Conservation (phyloP, 1,140 invertebrate species). For the Drosophila bifasciata region DNA sequence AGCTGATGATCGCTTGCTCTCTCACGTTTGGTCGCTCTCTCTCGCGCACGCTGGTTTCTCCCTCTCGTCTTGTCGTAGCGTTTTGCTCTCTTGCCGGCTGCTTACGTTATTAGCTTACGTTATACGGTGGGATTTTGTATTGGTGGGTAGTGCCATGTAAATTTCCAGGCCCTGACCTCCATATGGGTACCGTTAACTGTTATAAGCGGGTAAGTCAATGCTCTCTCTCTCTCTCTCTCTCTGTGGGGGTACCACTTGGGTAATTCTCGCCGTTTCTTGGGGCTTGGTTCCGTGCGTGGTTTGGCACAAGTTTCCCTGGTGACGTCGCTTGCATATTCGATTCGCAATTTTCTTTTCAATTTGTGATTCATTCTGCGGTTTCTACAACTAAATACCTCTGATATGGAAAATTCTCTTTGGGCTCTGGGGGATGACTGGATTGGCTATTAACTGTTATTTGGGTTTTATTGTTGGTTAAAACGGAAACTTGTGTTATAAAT, state of each 20-base stretch:
- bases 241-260: not conserved
- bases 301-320: conserved; percentile 51
- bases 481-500: not conserved
- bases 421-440: not conserved
- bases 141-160: not conserved
- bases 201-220: conserved; percentile 11
- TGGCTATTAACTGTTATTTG: not conserved
- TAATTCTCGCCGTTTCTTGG: conserved; percentile 38
- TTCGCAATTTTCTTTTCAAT: conserved; percentile 28
- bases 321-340: conserved; percentile 8
- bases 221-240: conserved; percentile 8
- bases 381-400: not conserved
- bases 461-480: not conserved
- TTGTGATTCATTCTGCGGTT: conserved; percentile 30
- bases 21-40: conserved; percentile 17
- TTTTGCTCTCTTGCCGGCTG: conserved; percentile 30
- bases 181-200: conserved; percentile 5
- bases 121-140: conserved; percentile 8
- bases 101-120: conserved; percentile 30
- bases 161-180: conserved; percentile 31
- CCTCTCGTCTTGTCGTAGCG: not conserved
- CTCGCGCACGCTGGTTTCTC: conserved; percentile 3
- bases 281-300: conserved; percentile 39
- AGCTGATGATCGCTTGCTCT: conserved; percentile 29
- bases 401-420: conserved; percentile 19